phyloP scores from a whole-genome alignment of 2,797 vertebrate species.

The Platyrinchus mystaceus region DNA sequence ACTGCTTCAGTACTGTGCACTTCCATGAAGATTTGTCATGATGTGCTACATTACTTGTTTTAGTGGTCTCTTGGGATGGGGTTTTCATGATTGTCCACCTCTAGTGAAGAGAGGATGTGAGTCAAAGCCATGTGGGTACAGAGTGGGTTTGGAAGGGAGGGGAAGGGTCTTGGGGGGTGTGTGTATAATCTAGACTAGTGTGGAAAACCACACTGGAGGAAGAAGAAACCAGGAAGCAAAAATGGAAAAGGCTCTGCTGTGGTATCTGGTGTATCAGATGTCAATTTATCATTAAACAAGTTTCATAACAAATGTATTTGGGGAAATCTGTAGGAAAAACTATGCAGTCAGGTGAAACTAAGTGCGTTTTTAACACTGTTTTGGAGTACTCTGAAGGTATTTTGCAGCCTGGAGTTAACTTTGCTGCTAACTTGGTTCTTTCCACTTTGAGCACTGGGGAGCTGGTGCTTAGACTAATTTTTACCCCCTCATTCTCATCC shows the following conservation, averaged over 20 bases:
- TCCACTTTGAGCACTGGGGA: background rate
- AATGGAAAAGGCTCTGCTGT: background rate
- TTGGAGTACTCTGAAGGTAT: background rate
- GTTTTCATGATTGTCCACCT: background rate
- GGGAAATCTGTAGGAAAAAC: background rate
- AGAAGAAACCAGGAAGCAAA: background rate
- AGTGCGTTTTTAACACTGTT: background rate
- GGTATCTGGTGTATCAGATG: background rate
- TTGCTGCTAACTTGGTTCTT: background rate
- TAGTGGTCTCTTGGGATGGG: background rate
- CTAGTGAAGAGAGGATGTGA: background rate
- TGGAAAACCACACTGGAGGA: background rate
- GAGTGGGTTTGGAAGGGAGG: background rate
- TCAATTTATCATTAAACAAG: background rate
- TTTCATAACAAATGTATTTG: background rate
- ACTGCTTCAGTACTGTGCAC: fast-evolving
- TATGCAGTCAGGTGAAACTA: background rate
- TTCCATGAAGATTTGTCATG: background rate
- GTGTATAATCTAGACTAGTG: background rate
- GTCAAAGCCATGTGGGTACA: fast-evolving
- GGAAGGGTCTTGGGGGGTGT: fast-evolving
- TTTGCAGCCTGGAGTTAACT: background rate
- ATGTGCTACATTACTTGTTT: fast-evolving
- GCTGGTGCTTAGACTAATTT: background rate
- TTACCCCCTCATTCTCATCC: background rate